These are phyloP conservation scores for Laupala kohalensis DNA, from an alignment of 1,140 invertebrate genomes.

Conservation along the genomic window DNA sequence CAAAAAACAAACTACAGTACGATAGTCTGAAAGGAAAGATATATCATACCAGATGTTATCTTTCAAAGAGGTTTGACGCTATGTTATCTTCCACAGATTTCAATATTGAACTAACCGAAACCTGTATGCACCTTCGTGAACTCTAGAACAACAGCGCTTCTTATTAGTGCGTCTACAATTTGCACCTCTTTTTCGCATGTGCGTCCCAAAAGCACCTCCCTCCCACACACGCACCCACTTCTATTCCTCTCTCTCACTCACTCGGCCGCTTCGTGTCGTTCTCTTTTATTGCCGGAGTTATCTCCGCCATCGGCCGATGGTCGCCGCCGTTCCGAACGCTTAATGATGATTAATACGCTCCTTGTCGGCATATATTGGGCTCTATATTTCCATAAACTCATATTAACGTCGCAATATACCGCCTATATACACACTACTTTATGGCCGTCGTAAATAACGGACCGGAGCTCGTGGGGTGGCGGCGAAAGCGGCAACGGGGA, in stretches of 20 bases:
- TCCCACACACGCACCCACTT: background rate
- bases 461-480: conserved; percentile 21
- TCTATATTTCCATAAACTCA: conserved; percentile 41
- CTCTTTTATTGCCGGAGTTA: conserved; percentile 2
- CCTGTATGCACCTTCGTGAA: background rate
- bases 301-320: background rate
- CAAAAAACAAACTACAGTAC: too few relatives aligned
- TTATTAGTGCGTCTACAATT: background rate
- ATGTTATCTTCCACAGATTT: too few relatives aligned
- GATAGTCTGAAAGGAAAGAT: too few relatives aligned
- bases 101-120: background rate
- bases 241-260: background rate
- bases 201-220: background rate
- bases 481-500: conserved; percentile 12
- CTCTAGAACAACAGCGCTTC: background rate
- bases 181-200: background rate
- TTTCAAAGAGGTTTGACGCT: too few relatives aligned
- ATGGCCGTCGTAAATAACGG: conserved; percentile 37
- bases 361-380: conserved; percentile 35
- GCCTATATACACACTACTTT: conserved; percentile 33
- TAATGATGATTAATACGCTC: conserved; percentile 19
- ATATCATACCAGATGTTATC: too few relatives aligned
- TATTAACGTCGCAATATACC: conserved; percentile 39
- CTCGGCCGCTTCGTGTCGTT: background rate
- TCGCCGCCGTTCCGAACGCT: conserved; percentile 6